Percentiles rank a stretch among this genome's conserved stretches.
phyloP scores from a whole-genome alignment of 2,888 invertebrate genomes.

The Drosophila vallismaia region DNA sequence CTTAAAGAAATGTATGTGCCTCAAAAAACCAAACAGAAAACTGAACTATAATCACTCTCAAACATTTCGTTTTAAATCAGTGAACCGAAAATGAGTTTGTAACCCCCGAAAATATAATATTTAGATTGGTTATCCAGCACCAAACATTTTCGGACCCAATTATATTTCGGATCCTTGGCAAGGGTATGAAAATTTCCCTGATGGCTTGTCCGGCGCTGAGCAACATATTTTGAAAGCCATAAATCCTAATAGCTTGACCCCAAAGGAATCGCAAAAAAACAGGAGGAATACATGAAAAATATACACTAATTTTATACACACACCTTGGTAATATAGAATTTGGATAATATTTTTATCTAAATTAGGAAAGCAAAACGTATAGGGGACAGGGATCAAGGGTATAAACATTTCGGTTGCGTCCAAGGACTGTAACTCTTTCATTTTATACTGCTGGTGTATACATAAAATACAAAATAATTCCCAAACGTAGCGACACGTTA shows the following conservation, averaged over 20 bases:
- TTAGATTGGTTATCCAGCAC: background rate
- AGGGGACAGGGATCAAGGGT: background rate
- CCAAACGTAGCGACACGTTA: conserved; percentile 71
- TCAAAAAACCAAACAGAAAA: background rate
- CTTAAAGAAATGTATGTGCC: too few species aligned
- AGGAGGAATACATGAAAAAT: background rate
- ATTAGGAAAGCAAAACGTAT: background rate
- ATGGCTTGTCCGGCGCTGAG: conserved; percentile 59
- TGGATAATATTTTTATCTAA: background rate
- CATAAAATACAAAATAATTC: conserved; percentile 66
- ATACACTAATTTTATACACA: background rate
- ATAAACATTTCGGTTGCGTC: background rate
- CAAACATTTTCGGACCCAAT: conserved; percentile 1
- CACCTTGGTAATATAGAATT: background rate
- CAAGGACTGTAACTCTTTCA: background rate
- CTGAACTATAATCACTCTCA: background rate
- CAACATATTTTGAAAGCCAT: conserved; percentile 66
- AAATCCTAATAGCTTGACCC: conserved; percentile 64
- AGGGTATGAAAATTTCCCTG: conserved; percentile 30
- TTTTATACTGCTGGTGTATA: conserved; percentile 30
- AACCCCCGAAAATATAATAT: background rate
- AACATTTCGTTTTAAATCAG: background rate
- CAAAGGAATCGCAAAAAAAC: background rate
- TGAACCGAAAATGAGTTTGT: conserved; percentile 1
- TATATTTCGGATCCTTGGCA: conserved; percentile 20